Conservation (phyloP, 1,140 invertebrate genomes). For the Chelonus insularis region DNA sequence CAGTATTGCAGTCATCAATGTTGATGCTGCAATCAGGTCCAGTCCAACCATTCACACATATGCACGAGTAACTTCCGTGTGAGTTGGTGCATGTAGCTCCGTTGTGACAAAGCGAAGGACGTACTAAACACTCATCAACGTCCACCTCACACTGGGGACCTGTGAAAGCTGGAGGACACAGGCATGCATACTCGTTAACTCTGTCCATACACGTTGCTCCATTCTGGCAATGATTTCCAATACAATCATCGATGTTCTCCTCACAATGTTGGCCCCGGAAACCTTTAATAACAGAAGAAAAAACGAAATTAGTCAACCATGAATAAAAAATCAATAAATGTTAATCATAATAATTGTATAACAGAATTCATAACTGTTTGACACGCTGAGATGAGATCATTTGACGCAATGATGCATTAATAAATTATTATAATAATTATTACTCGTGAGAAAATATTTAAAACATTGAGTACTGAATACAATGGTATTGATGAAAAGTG, state of each 20-base stretch:
- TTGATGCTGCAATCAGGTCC: conserved; percentile 89
- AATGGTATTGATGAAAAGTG: no score
- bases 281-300: conserved; percentile 64
- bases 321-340: not conserved
- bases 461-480: not conserved
- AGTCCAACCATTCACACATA: conserved; percentile 95
- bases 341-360: not conserved
- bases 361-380: conserved; percentile 6
- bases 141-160: conserved; percentile 81
- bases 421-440: not conserved
- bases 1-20: conserved; percentile 90
- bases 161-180: conserved; percentile 84
- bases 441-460: not conserved
- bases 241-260: conserved; percentile 89
- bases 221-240: conserved; percentile 86
- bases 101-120: conserved; percentile 88
- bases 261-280: conserved; percentile 85
- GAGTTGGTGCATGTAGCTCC: conserved; percentile 94
- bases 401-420: not conserved
- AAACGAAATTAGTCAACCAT: not conserved
- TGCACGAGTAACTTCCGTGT: conserved; percentile 87
- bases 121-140: conserved; percentile 79
- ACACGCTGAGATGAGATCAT: conserved; percentile 10
- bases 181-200: conserved; percentile 84
- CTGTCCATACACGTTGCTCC: conserved; percentile 88